Conservation (phyloP, 2,113 vertebrate species). For the Prochilodus magdalenae region DNA sequence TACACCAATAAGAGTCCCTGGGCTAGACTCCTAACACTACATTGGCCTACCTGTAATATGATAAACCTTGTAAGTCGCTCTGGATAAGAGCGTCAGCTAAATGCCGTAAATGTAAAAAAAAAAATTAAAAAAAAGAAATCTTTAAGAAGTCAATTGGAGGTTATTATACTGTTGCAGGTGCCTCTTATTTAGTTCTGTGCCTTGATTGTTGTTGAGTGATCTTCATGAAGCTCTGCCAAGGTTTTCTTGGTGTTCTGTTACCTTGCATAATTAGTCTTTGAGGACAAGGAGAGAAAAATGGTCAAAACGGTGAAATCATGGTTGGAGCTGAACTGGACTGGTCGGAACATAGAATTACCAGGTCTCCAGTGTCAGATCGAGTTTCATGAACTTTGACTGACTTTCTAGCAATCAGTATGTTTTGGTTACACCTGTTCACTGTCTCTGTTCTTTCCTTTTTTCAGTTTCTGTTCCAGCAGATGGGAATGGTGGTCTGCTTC, state of each 20-base stretch:
- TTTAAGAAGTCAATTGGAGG: too few relatives aligned
- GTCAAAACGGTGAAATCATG: constrained; percentile 21
- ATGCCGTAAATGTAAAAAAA: too few relatives aligned
- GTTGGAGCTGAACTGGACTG: neutral
- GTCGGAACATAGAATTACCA: neutral
- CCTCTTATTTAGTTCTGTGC: neutral
- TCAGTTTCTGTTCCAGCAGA: constrained; percentile 96
- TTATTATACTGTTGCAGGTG: neutral
- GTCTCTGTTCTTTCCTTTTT: constrained; percentile 25
- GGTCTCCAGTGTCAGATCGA: neutral
- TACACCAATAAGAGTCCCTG: too few relatives aligned
- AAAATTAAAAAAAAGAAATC: too few relatives aligned
- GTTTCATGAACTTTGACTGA: constrained; percentile 3
- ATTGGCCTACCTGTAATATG: too few relatives aligned
- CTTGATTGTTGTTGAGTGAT: neutral
- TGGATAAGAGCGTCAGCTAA: too few relatives aligned
- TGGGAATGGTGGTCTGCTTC: constrained; percentile 98
- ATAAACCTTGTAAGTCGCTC: too few relatives aligned
- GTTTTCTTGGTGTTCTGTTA: neutral
- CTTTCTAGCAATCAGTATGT: constrained; percentile 21
- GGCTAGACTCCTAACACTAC: too few relatives aligned
- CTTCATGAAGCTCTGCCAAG: neutral
- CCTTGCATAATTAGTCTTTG: neutral
- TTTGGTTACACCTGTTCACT: constrained; percentile 41
- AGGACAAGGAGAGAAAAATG: neutral